A percentile compares a stretch with the other conserved stretches of the same genome.
Evolutionary conservation across 2,113 vertebrate genomes (phyloP).

Genomic region (Plecotus auritus): DNA sequence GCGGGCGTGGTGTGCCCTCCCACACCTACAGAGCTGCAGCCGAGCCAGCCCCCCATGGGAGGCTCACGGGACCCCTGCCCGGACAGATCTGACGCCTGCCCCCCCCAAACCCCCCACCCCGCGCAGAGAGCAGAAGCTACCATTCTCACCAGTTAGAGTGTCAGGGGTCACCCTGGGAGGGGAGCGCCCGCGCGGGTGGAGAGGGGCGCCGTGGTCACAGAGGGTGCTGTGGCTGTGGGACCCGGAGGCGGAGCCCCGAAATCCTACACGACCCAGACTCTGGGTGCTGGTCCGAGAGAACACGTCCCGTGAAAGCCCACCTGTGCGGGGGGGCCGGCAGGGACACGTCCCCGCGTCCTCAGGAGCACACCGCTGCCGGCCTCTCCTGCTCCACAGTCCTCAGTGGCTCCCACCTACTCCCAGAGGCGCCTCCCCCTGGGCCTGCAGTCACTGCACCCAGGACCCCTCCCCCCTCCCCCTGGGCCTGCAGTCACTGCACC

Average conservation of each 20-base stretch:
- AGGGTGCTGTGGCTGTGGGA: not conserved
- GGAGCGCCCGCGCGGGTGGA: not conserved
- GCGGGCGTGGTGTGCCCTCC: accelerated
- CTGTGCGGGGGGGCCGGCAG: not conserved
- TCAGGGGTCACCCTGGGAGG: not conserved
- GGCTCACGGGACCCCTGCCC: not conserved
- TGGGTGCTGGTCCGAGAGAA: not conserved
- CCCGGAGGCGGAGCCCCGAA: not conserved
- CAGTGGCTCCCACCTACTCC: not conserved
- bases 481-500: no score
- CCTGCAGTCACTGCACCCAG: no score
- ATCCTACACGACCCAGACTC: not conserved
- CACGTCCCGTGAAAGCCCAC: no score
- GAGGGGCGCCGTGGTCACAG: not conserved
- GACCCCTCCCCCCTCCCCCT: no score
- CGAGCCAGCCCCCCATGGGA: accelerated
- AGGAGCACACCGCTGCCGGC: accelerated
- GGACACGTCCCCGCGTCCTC: accelerated
- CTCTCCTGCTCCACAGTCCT: not conserved
- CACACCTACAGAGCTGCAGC: not conserved
- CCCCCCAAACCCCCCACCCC: accelerated
- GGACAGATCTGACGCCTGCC: not conserved
- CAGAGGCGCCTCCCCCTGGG: accelerated
- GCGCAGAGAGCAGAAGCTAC: not conserved
- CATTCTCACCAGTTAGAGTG: not conserved